Conservation (phyloP, 2,113 vertebrate species). For the Porphyrio hochstetteri region DNA sequence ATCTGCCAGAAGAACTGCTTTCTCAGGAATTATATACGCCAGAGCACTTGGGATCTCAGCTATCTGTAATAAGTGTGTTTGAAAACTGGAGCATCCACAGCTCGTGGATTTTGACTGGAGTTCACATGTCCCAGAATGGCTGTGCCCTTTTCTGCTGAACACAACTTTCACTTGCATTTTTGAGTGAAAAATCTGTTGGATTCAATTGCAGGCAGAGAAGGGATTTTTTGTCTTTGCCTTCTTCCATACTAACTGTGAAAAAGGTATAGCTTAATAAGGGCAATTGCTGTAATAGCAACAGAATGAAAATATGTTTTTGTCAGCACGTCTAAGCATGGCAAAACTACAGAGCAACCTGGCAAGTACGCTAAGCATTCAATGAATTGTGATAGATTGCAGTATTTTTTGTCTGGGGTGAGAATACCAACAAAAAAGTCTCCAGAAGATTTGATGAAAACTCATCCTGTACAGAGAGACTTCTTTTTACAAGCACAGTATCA, state of each 20-base stretch:
- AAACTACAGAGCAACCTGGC: constrained; percentile 6
- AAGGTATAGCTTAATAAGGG: constrained; percentile 28
- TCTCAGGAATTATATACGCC: constrained; percentile 64
- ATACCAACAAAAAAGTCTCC: not conserved
- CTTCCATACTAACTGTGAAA: not conserved
- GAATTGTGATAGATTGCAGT: constrained; percentile 10
- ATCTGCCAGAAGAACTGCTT: constrained; percentile 75
- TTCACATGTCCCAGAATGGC: constrained; percentile 24
- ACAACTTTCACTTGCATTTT: not conserved
- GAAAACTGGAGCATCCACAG: constrained; percentile 61
- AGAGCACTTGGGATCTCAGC: constrained; percentile 63
- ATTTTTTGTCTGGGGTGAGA: constrained; percentile 36
- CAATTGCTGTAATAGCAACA: not conserved
- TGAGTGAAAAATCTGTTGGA: not conserved
- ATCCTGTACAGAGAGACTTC: not conserved
- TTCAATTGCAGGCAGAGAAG: constrained; percentile 5
- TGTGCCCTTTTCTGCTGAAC: constrained; percentile 29
- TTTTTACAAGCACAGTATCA: constrained; percentile 22
- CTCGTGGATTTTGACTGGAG: constrained; percentile 47
- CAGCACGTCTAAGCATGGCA: not conserved
- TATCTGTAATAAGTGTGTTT: constrained; percentile 64
- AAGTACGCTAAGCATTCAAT: not conserved
- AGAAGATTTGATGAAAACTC: not conserved
- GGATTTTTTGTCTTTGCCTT: not conserved
- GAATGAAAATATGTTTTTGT: constrained; percentile 54